Conservation (phyloP, 2,888 invertebrate species). For the Drosophila anceps region DNA sequence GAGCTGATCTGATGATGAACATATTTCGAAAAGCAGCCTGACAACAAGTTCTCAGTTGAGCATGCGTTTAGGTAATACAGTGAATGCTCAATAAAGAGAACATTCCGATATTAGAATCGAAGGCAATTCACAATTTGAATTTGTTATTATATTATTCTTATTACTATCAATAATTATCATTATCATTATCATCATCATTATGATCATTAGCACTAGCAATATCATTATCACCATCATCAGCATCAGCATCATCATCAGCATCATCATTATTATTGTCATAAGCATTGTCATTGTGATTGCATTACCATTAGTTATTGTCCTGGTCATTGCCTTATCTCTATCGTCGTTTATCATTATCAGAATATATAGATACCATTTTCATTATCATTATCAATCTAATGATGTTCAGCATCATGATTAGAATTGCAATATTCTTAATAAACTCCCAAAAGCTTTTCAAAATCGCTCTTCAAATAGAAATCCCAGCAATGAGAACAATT, state of each 20-base stretch:
- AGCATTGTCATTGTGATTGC: too few relatives aligned
- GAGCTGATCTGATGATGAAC: constrained; percentile 23
- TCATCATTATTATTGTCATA: too few relatives aligned
- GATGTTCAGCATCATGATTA: too few relatives aligned
- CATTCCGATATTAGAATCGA: not conserved
- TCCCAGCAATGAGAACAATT: not conserved
- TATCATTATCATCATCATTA: not conserved
- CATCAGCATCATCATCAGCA: too few relatives aligned
- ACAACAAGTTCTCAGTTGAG: constrained; percentile 6
- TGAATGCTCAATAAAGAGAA: not conserved
- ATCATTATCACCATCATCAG: too few relatives aligned
- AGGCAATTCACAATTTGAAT: too few relatives aligned
- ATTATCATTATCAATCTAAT: too few relatives aligned
- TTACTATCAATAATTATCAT: too few relatives aligned
- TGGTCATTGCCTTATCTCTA: too few relatives aligned
- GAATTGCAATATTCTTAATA: too few relatives aligned
- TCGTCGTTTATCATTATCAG: not conserved
- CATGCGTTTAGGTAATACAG: not conserved
- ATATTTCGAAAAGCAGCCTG: not conserved
- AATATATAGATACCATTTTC: not conserved
- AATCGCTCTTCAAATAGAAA: not conserved
- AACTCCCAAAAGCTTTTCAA: not conserved
- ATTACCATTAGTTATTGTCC: not conserved
- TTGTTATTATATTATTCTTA: too few relatives aligned
- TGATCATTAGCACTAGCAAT: too few relatives aligned